Evolutionary conservation across 2,113 vertebrate species (phyloP).

Genomic region (Brachypodius melanocephalos): DNA sequence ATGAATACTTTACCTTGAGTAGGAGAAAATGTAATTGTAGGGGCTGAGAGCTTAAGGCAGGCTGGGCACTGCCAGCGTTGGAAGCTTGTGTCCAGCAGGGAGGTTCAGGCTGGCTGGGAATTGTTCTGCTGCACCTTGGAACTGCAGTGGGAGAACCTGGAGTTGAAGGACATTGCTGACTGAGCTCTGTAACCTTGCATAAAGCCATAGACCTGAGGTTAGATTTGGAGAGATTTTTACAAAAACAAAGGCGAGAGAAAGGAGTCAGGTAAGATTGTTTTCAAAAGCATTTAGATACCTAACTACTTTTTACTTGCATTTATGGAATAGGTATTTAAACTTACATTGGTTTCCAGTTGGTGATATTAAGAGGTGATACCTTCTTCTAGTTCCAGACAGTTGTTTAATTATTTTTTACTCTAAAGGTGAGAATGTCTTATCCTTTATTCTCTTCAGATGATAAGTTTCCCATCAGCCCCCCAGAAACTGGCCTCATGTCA

Average conservation of each 20-base stretch:
- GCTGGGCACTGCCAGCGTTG: neutral
- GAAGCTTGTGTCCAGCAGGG: accelerated
- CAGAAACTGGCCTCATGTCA: neutral
- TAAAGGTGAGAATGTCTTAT: neutral
- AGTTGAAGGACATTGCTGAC: neutral
- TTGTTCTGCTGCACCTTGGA: neutral
- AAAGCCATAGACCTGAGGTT: neutral
- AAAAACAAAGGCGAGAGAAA: neutral
- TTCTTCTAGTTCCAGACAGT: neutral
- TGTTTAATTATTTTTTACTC: neutral
- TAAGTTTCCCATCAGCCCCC: neutral
- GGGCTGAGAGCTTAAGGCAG: neutral
- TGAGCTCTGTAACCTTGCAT: neutral
- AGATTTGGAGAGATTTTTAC: neutral
- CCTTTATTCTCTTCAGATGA: neutral
- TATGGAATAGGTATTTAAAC: neutral
- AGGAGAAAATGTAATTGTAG: neutral
- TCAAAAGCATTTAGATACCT: neutral
- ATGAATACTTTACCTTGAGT: neutral
- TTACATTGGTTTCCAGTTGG: neutral
- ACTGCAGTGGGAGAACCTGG: accelerated
- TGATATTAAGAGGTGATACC: neutral
- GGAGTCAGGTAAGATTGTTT: neutral
- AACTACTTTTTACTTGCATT: neutral
- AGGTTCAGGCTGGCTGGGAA: accelerated